These are phyloP conservation scores for Spisula subtruncata DNA, from an alignment of 2,888 invertebrate genomes.

Conservation along the genomic window DNA sequence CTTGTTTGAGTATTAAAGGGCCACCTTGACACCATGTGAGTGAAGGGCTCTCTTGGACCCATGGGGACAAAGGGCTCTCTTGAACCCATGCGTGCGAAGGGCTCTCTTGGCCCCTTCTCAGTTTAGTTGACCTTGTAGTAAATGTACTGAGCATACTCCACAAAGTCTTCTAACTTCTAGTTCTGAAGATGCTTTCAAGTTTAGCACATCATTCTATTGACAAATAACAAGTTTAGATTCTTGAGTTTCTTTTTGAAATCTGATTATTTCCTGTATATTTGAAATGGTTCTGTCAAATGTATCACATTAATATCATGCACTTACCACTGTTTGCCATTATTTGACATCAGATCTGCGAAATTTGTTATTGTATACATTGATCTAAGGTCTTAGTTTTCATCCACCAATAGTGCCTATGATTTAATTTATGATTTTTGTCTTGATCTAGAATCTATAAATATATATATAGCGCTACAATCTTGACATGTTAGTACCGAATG, in stretches of 20 bases:
- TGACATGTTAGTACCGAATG: slow-evolving; percentile 12
- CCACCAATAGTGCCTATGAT: slow-evolving; percentile 24
- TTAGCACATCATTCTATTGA: too few relatives aligned
- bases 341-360: neutral
- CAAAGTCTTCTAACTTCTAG: neutral
- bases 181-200: too few relatives aligned
- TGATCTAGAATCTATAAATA: neutral
- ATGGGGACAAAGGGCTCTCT: too few relatives aligned
- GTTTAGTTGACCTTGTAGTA: neutral
- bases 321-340: neutral
- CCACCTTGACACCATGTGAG: too few relatives aligned
- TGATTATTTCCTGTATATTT: neutral
- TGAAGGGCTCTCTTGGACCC: too few relatives aligned
- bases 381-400: neutral
- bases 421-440: slow-evolving; percentile 19
- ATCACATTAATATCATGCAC: neutral
- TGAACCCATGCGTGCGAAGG: too few relatives aligned
- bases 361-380: neutral
- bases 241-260: neutral
- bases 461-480: neutral
- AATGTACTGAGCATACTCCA: neutral
- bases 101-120: too few relatives aligned
- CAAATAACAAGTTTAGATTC: too few relatives aligned
- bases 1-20: too few relatives aligned
- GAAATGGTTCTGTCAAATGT: neutral